Conservation (phyloP, 2,888 invertebrate genomes). For the Autographa gamma region DNA sequence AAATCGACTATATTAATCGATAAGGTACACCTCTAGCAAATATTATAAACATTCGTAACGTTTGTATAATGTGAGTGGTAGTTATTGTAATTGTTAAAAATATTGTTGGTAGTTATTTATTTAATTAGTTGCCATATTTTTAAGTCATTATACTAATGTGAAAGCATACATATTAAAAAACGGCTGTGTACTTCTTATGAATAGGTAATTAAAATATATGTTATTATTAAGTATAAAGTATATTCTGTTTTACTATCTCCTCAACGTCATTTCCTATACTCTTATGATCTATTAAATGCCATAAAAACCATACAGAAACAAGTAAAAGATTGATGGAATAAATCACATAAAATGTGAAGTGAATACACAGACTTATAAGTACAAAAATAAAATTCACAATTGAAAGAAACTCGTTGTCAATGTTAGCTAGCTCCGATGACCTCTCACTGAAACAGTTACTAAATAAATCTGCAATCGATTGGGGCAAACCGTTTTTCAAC, state of each 20-base stretch:
- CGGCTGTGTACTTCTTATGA: conserved; percentile 87
- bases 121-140: conserved; percentile 41
- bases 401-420: too few species aligned
- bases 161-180: conserved; percentile 70
- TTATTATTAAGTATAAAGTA: conserved; percentile 16
- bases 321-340: too few species aligned
- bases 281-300: too few species aligned
- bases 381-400: too few species aligned
- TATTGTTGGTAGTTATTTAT: conserved; percentile 56
- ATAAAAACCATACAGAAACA: too few species aligned
- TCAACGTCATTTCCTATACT: too few species aligned
- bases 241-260: conserved; percentile 19
- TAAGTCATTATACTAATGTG: conserved; percentile 46
- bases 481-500: too few species aligned
- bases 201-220: conserved; percentile 70
- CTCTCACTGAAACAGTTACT: too few species aligned
- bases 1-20: background rate
- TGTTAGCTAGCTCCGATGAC: too few species aligned
- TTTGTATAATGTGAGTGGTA: conserved; percentile 24
- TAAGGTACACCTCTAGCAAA: conserved; percentile 3
- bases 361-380: too few species aligned
- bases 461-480: too few species aligned
- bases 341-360: too few species aligned
- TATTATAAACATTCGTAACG: conserved; percentile 16
- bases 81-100: conserved; percentile 30